Base-by-base conservation (phyloP, 37 sponge, comb jelly and placozoan genomes). In the Hormiphora californensis region DNA sequence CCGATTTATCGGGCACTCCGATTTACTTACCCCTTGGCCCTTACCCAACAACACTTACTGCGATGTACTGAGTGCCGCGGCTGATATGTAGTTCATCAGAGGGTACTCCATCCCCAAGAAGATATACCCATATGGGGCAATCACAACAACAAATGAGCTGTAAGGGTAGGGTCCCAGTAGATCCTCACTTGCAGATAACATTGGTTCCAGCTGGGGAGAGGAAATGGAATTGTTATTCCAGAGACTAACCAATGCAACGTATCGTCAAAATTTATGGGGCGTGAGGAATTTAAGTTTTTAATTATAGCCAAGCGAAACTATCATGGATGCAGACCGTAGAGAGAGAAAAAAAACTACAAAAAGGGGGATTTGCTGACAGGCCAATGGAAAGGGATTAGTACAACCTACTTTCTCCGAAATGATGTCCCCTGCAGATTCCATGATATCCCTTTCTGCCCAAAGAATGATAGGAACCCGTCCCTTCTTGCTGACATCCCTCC, bases 31-130 rank as follows among this genome's bases (percentile, higher is more conserved):
- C n/a, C n/a, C n/a, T n/a, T n/a, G n/a, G n/a, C n/a, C n/a, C n/a
- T n/a, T n/a, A n/a, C n/a, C n/a, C n/a, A n/a, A n/a, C n/a, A n/a
- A n/a, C n/a, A n/a, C n/a, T n/a, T n/a, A n/a, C n/a, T n/a, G n/a
- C n/a, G n/a, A n/a, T n/a, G n/a, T n/a, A n/a, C n/a, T n/a, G 41
- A 73, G 43, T 5, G 27, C 23, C 5, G 81, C 43, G 44, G 44
- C 5, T 43, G 81, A 39, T 22, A 73, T 33, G 67, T 33, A 65
- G 67, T 65, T 65, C 67, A 65, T 65, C 9, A 0, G 5, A 0
- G 81, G 81, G 81, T 36, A 73, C 25, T 73, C 81, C 81, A 73
- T 73, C 1, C 81, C 81, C 12, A 23, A 4, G 81, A 73, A 73
- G 4, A 41, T 41, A 46, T 73, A 73, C 3, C 81, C 81, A 36